Evolutionary conservation across 2,888 invertebrate species (phyloP).

Genomic region (Theristus sp.): DNA sequence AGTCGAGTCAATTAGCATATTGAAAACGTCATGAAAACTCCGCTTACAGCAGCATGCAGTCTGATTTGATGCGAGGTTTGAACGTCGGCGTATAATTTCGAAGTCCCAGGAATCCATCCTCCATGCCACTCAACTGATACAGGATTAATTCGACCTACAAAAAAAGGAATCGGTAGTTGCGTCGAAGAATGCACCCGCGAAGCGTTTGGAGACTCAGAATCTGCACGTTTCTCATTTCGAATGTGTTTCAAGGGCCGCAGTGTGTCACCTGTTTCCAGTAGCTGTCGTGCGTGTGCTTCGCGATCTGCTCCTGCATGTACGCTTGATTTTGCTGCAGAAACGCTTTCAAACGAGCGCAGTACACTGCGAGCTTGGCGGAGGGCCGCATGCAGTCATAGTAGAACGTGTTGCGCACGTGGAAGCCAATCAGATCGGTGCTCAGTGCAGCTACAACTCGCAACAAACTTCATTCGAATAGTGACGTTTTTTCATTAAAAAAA

Average conservation of each 20-base stretch:
- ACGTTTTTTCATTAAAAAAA: too few species aligned
- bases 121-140: constrained; percentile 56
- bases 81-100: too few species aligned
- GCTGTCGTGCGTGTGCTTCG: not conserved
- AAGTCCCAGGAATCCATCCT: constrained; percentile 55
- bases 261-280: not conserved
- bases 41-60: not conserved
- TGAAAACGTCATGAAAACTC: not conserved
- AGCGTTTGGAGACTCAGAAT: too few species aligned
- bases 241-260: too few species aligned
- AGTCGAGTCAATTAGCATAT: too few species aligned
- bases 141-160: constrained; percentile 45
- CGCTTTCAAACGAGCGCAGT: not conserved
- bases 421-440: not conserved
- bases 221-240: too few species aligned
- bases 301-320: not conserved
- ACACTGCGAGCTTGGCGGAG: not conserved
- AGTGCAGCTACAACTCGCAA: not conserved
- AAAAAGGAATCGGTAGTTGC: too few species aligned
- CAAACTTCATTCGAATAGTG: not conserved
- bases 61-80: not conserved
- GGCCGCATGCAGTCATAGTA: not conserved
- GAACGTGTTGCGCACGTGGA: not conserved
- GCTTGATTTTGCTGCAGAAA: not conserved
- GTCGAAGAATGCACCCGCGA: too few species aligned